Evolutionary conservation across 2,113 vertebrate genomes (phyloP).

Genomic region (Ammodytes marinus): DNA sequence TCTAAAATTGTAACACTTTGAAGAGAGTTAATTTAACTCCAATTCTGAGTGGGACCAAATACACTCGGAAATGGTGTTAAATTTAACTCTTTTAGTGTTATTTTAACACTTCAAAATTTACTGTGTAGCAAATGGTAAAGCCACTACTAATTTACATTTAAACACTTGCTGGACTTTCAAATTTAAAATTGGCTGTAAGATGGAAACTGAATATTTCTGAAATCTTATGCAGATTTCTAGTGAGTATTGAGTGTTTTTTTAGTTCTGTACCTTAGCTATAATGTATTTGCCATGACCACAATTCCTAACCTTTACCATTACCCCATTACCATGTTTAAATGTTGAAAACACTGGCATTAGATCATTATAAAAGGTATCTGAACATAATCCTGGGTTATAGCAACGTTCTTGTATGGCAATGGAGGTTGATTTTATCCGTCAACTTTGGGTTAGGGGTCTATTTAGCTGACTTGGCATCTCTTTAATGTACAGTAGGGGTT

Average conservation of each 20-base stretch:
- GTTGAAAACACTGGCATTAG: not conserved
- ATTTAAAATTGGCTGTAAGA: not conserved
- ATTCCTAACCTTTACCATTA: no score
- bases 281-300: not conserved
- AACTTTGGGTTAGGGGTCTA: not conserved
- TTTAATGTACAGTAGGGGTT: constrained; percentile 1
- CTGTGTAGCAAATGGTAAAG: no score
- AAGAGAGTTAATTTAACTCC: no score
- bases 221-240: not conserved
- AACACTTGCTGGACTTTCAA: no score
- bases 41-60: no score
- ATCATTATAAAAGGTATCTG: not conserved
- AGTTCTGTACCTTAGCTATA: not conserved
- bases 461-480: not conserved
- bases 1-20: no score
- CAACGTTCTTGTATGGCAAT: not conserved
- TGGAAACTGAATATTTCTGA: not conserved
- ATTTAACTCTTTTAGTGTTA: no score
- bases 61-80: no score
- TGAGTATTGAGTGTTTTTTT: no score
- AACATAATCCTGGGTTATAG: not conserved
- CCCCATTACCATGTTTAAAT: not conserved
- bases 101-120: no score
- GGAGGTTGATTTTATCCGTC: not conserved
- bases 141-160: no score